Percentiles rank a stretch among this genome's conserved stretches.
phyloP scores from a whole-genome alignment of 2,113 vertebrate genomes.

The Lycocorax pyrrhopterus region DNA sequence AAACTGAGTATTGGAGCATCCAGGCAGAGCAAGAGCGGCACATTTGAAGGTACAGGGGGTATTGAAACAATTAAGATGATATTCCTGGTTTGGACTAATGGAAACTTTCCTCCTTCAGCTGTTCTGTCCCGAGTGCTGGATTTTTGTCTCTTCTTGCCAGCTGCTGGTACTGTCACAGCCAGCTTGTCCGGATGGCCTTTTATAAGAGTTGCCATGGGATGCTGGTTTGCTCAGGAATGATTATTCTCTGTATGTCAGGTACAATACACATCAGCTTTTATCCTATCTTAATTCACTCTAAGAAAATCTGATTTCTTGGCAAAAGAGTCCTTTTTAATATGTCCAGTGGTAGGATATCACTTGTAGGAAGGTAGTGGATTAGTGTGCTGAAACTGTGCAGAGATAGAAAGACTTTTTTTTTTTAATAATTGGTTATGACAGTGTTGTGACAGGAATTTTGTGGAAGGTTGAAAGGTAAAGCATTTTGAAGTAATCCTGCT shows the following conservation, averaged over 20 bases:
- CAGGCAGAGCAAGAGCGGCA: fast-evolving
- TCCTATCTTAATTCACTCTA: neutral
- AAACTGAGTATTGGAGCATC: neutral
- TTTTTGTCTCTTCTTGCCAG: neutral
- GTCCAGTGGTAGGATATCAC: neutral
- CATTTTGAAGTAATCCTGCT: neutral
- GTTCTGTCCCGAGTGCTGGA: neutral
- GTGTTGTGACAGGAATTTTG: neutral
- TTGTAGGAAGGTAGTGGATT: neutral
- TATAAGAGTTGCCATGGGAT: neutral
- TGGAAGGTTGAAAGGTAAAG: neutral
- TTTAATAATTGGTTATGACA: neutral
- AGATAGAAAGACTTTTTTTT: neutral
- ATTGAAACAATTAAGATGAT: neutral
- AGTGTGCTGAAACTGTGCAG: neutral
- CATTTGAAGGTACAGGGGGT: neutral
- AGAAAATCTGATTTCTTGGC: neutral
- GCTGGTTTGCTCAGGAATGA: neutral
- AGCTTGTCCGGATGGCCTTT: neutral
- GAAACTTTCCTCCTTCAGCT: neutral
- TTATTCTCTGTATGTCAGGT: neutral
- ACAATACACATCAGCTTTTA: neutral
- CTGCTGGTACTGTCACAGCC: neutral
- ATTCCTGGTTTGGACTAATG: neutral
- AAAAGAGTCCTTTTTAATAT: neutral